Evolutionary conservation across 92 coral and sea anemone species (phyloP).

Genomic region (Phymanthus crucifer): DNA sequence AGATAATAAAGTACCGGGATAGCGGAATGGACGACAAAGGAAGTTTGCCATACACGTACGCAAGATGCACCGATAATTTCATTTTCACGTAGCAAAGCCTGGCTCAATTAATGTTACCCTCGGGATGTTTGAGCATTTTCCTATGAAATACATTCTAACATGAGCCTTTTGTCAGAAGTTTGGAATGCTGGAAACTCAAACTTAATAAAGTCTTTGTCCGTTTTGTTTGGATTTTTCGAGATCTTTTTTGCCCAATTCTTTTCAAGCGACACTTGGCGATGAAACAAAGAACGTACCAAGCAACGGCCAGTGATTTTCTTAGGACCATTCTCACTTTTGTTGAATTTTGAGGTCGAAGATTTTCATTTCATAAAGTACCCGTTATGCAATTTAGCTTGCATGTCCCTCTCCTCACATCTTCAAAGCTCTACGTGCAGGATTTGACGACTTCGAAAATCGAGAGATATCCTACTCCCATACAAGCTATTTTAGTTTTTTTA

Average conservation of each 20-base stretch:
- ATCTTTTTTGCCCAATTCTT: not conserved
- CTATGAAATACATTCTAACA: slow-evolving; percentile 24
- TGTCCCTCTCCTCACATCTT: not conserved
- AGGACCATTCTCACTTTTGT: not conserved
- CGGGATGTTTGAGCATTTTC: slow-evolving; percentile 20
- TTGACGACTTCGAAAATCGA: not conserved
- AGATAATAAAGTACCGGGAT: not conserved
- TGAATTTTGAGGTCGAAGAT: not conserved
- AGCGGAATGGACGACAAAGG: not conserved
- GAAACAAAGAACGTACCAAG: not conserved
- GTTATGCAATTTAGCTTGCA: not conserved
- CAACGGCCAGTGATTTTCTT: not conserved
- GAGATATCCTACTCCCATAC: not conserved
- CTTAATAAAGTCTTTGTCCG: slow-evolving; percentile 19
- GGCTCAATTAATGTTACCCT: slow-evolving; percentile 19
- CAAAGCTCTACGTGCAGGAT: not conserved
- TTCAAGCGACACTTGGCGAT: not conserved
- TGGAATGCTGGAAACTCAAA: slow-evolving; percentile 19
- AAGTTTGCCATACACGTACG: slow-evolving; percentile 6
- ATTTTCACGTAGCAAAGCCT: slow-evolving; percentile 19
- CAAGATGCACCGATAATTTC: not conserved
- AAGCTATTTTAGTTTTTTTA: no score
- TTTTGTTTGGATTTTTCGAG: not conserved
- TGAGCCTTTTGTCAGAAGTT: slow-evolving; percentile 5
- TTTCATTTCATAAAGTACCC: not conserved